Conservation (phyloP, 2,888 invertebrate genomes). For the Neuroscelio doddi region DNA sequence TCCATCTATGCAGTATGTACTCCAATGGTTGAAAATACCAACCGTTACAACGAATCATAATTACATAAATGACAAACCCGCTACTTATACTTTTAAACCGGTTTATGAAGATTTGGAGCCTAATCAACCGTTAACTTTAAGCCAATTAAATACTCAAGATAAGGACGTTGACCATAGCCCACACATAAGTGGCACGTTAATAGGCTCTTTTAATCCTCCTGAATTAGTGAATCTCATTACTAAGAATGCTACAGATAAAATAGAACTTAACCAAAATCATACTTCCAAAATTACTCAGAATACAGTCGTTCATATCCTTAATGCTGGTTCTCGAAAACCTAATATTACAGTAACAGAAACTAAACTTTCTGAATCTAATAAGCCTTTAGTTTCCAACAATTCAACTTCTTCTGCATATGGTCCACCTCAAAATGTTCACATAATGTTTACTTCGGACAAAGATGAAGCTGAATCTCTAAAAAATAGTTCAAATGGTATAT, state of each 20-base stretch:
- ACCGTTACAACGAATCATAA: conserved; percentile 50
- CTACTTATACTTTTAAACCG: conserved; percentile 47
- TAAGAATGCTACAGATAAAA: background rate
- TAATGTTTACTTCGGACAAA: conserved; percentile 60
- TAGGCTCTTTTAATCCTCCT: conserved; percentile 4
- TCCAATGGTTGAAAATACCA: conserved; percentile 63
- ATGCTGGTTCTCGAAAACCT: conserved; percentile 53
- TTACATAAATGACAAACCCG: conserved; percentile 37
- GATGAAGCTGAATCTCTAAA: conserved; percentile 45
- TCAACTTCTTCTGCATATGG: conserved; percentile 19
- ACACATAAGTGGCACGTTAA: background rate
- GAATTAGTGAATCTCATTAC: background rate
- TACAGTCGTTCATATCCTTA: conserved; percentile 65
- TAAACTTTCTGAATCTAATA: background rate
- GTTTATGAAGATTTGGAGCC: conserved; percentile 52
- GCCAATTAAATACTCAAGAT: conserved; percentile 14
- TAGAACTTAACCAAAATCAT: conserved; percentile 21
- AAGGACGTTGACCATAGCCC: conserved; percentile 10
- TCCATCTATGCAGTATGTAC: conserved; percentile 51
- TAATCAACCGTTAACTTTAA: conserved; percentile 41
- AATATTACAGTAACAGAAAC: conserved; percentile 50
- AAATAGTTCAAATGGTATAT: conserved; percentile 17
- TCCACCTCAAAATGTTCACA: conserved; percentile 62
- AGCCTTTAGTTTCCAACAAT: conserved; percentile 10
- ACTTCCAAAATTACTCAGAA: conserved; percentile 62